phyloP scores from a whole-genome alignment of 2,888 invertebrate genomes.

The Torymus texanus region DNA sequence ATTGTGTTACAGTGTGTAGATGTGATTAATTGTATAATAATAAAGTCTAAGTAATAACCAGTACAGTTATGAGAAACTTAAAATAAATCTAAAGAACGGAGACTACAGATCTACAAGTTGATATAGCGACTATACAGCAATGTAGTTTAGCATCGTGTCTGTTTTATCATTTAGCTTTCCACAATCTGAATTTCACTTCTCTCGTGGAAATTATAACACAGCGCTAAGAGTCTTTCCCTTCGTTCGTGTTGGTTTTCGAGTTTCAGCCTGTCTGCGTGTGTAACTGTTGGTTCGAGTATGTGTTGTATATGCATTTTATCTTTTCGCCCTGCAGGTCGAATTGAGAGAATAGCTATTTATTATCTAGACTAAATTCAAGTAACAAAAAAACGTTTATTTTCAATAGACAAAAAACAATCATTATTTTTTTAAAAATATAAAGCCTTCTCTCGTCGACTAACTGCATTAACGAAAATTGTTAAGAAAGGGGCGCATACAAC shows the following conservation, averaged over 20 bases:
- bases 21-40: conserved; percentile 70
- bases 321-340: no score
- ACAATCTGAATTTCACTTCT: conserved; percentile 55
- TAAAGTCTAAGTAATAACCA: conserved; percentile 61
- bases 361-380: no score
- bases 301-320: no score
- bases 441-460: no score
- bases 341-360: no score
- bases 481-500: no score
- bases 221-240: not conserved
- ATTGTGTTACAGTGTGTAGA: conserved; percentile 74
- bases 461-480: no score
- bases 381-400: no score
- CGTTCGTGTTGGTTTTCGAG: not conserved
- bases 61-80: conserved; percentile 68
- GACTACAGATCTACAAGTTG: conserved; percentile 66
- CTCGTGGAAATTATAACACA: conserved; percentile 7
- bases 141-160: conserved; percentile 56
- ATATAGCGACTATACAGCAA: conserved; percentile 69
- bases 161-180: conserved; percentile 49
- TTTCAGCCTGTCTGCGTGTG: not conserved
- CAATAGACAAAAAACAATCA: no score
- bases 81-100: conserved; percentile 70
- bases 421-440: no score
- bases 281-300: not conserved